These are phyloP conservation scores for Globodera rostochiensis DNA, from an alignment of 1,140 invertebrate species.

Conservation along the genomic window DNA sequence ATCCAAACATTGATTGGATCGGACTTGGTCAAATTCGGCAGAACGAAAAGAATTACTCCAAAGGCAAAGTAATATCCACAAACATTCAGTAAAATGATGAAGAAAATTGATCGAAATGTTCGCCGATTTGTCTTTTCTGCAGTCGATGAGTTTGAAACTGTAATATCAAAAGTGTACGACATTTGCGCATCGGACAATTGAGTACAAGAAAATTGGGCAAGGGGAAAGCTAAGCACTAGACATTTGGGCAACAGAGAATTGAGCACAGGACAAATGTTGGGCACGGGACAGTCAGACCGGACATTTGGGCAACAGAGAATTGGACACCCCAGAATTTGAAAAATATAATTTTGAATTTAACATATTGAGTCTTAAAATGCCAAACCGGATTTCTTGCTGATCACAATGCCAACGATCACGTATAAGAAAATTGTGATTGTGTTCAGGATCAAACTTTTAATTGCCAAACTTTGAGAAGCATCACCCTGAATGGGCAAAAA, in stretches of 20 bases:
- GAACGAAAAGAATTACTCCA: background rate
- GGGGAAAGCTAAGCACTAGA: background rate
- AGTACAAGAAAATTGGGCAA: background rate
- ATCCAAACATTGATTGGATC: background rate
- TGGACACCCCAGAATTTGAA: no score
- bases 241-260: background rate
- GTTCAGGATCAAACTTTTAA: background rate
- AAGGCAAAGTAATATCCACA: slow-evolving; percentile 9
- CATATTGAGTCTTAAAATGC: no score
- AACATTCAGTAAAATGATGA: slow-evolving; percentile 17
- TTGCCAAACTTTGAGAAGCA: background rate
- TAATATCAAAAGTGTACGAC: background rate
- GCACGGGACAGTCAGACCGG: no score
- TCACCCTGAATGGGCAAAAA: slow-evolving; percentile 4
- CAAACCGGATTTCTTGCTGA: slow-evolving; percentile 6
- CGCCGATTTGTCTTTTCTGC: background rate
- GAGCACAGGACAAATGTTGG: no score
- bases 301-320: no score
- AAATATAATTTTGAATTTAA: no score
- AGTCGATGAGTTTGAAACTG: background rate
- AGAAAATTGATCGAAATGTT: slow-evolving; percentile 10
- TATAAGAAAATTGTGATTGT: slow-evolving; percentile 18
- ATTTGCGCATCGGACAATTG: background rate
- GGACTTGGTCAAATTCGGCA: background rate
- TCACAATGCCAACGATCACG: slow-evolving; percentile 4